Conservation (phyloP, 2,888 invertebrate genomes). For the Caenorhabditis sp. region DNA sequence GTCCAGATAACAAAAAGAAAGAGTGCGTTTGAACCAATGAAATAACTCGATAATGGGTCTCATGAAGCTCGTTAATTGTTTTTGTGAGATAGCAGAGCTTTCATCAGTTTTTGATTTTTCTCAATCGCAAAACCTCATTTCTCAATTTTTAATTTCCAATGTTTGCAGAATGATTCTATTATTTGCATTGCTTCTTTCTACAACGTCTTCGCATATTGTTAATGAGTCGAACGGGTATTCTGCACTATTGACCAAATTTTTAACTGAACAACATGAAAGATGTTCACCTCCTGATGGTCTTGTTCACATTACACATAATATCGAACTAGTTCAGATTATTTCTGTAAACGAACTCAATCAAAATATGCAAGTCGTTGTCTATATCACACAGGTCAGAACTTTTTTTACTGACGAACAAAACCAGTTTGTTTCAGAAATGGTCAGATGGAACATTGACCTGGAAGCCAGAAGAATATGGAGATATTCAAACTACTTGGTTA, state of each 20-base stretch:
- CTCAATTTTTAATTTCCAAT: no score
- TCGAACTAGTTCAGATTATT: conserved; percentile 61
- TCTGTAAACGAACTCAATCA: conserved; percentile 59
- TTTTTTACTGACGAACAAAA: neutral
- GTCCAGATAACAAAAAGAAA: neutral
- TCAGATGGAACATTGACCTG: conserved; percentile 84
- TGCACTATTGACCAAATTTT: conserved; percentile 36
- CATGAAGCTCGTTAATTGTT: conserved; percentile 37
- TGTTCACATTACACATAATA: conserved; percentile 57
- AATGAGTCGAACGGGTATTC: conserved; percentile 17
- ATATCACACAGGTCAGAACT: conserved; percentile 53
- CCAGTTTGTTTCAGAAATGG: conserved; percentile 77
- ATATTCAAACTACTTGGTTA: conserved; percentile 82
- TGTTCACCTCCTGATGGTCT: conserved; percentile 62
- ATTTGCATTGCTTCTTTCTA: no score
- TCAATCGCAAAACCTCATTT: no score
- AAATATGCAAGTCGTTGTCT: conserved; percentile 60
- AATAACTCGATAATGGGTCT: conserved; percentile 44
- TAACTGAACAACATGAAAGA: conserved; percentile 53
- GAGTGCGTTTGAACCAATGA: conserved; percentile 7
- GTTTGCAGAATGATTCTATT: neutral
- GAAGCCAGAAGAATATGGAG: conserved; percentile 85
- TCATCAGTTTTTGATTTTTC: neutral
- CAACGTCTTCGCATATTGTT: neutral
- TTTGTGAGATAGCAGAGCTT: conserved; percentile 3